A percentile compares a stretch with the other conserved stretches of the same genome.
Evolutionary conservation across 2,888 invertebrate genomes (phyloP).

Genomic region (Selenia dentaria): DNA sequence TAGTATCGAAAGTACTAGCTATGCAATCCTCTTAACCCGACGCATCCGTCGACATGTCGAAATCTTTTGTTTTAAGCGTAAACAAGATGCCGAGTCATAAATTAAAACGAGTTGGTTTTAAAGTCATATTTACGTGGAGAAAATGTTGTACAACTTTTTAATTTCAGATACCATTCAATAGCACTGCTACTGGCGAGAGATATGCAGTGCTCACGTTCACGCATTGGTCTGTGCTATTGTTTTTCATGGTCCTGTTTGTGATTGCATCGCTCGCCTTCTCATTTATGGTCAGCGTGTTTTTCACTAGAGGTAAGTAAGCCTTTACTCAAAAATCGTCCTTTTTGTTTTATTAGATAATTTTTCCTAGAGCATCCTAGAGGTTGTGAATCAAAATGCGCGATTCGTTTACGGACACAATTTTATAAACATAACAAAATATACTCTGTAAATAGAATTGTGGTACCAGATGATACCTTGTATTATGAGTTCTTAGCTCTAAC

Average conservation of each 20-base stretch:
- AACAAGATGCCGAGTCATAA: too few relatives aligned
- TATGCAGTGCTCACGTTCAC: conserved; percentile 88
- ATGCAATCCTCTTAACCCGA: too few relatives aligned
- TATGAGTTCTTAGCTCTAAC: not conserved
- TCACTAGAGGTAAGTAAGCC: conserved; percentile 88
- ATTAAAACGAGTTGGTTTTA: too few relatives aligned
- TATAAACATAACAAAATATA: conserved; percentile 3
- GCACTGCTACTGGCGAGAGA: conserved; percentile 62
- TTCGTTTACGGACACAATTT: conserved; percentile 1
- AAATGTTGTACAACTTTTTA: not conserved
- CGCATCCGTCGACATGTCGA: too few relatives aligned
- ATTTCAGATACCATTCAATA: conserved; percentile 80
- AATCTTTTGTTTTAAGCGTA: too few relatives aligned
- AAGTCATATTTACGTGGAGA: not conserved
- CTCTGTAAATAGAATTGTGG: conserved; percentile 2
- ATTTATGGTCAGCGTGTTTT: conserved; percentile 92
- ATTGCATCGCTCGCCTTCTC: conserved; percentile 89
- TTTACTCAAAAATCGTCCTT: not conserved
- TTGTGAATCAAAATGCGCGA: not conserved
- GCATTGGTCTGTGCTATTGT: conserved; percentile 86
- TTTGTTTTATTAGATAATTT: too few relatives aligned
- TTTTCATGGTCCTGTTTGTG: conserved; percentile 90
- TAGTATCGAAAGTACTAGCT: too few relatives aligned
- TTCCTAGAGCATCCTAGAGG: too few relatives aligned
- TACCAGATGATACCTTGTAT: not conserved